Evolutionary conservation across 2,888 invertebrate species (phyloP), one percentile per base, ranked within the genome.

Genomic region (Leptinotarsa peninsularis): DNA sequence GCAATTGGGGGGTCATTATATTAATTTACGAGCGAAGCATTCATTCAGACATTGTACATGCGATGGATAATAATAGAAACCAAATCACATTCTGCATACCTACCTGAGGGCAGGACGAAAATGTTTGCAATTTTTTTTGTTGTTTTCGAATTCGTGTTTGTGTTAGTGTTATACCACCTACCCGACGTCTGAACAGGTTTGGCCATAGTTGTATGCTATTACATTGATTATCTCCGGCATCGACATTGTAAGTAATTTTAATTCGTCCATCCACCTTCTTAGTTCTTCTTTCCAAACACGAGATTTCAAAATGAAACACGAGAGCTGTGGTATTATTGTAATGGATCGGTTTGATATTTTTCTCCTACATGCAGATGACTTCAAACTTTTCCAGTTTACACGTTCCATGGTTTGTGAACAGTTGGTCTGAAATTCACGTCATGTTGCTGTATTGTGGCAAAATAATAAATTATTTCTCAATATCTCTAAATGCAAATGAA

Each of bases 1-100:
- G 60, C 66, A 66, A 73, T 73, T 71, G 76, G 67, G 66, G 72
- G 76, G 73, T 76, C 67, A 76, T 76, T 76, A 76, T 76, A 70
- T 58, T 71, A 76, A 74, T 74, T 76, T 71, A 74, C 69, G 49
- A n/a, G n/a, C 73, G 60, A 67, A 70, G 70, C 73, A 63, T 69
- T 63, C 60, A 76, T 73, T 71, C 76, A 66, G 72, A 72, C 71
- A 71, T 67, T 73, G 71, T 71, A 71, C 76, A 76, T 76, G 76
- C 73, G 71, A 76, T 76, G 71, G 67, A 73, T 66, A 76, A 74
- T 76, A 76, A 76, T 76, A 76, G 74, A 74, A 76, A 71, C 67
- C 23, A 71, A 73, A 74, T 74, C 72, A 60, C 63, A 68, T 76
- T 76, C 68, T 71, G 76, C 76, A 71, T 76, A 67, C 50, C 63